Base-by-base conservation (phyloP, 1,140 invertebrate species). In the Oncopeltus fasciatus region DNA sequence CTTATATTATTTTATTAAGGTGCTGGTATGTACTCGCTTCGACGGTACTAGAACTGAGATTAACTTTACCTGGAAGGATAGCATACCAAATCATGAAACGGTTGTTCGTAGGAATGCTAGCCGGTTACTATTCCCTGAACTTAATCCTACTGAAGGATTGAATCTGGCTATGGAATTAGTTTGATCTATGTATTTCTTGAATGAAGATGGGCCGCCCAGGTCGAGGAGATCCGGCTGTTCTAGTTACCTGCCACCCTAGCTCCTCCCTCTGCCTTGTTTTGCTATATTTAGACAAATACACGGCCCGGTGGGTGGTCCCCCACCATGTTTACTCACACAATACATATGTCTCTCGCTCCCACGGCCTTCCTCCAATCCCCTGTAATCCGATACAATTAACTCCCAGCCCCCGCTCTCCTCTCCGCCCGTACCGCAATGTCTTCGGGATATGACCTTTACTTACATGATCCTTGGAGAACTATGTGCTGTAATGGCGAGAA, bases 221-320 rank as follows among this genome's bases (percentile, higher is more conserved):
- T 5, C 5, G 31, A 8, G 31, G 14, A 38, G 31, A 38, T 14
- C 31, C 14, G 14, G 5, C 31, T 38, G 31, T 5, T 8, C 5
- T 38, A 8, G 31, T 38, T 8, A 14, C 5, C 31, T 38, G 31
- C 5, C n/a, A n/a, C n/a, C n/a, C n/a, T 5, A 8, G 31, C 31
- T 5, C 5, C 31, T 60, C 24, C 43, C 43, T 38, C 58, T 60
- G 58, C 43, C 43, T 38, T 60, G 58, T 60, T 60, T 60, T 60
- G 58, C 58, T 60, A 60, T 60, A 60, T 60, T 60, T 60, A 60
- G 58, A 60, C 58, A 60, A 60, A 60, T 60, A 60, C 44, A 43
- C 18, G 58, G 14, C 5, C 31, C 5, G 31, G 31, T 38, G 31
- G 31, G 31, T 38, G 31, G 31, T 5, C 31, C 31, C 14, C 5